phyloP scores from a whole-genome alignment of 2,888 invertebrate species.

The Diarsia dahlii region DNA sequence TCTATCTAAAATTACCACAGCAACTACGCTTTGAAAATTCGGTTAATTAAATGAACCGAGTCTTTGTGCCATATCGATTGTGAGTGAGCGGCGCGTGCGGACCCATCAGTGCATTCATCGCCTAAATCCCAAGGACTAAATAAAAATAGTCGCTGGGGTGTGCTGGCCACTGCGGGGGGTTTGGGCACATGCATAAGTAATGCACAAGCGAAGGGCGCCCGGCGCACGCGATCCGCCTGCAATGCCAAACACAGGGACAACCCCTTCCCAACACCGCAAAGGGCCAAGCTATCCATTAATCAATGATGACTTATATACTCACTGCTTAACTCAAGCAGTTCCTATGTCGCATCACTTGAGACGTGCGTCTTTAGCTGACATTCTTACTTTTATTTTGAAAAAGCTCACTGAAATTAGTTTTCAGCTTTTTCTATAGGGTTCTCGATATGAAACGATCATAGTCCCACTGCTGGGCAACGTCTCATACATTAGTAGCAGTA shows the following conservation, averaged over 20 bases:
- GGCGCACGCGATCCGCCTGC: constrained; percentile 86
- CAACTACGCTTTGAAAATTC: constrained; percentile 23
- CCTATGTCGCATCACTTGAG: constrained; percentile 53
- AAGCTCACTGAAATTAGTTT: not conserved
- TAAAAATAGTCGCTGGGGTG: constrained; percentile 82
- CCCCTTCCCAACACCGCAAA: constrained; percentile 76
- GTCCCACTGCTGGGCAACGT: not conserved
- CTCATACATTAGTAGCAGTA: not conserved
- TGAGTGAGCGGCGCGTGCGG: constrained; percentile 76
- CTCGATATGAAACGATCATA: not conserved
- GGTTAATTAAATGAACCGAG: constrained; percentile 45
- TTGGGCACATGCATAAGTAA: constrained; percentile 88
- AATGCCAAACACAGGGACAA: constrained; percentile 78
- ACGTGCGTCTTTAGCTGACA: not conserved
- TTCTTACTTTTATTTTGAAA: constrained; percentile 6
- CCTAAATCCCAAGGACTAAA: constrained; percentile 84
- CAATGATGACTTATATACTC: constrained; percentile 78
- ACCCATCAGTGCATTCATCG: constrained; percentile 80
- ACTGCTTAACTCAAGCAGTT: constrained; percentile 43
- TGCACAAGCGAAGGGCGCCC: constrained; percentile 85
- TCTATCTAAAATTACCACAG: constrained; percentile 36
- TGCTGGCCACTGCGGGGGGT: constrained; percentile 68
- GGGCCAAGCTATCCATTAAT: constrained; percentile 81
- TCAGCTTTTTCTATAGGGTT: not conserved
- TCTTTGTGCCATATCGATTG: constrained; percentile 74